A percentile compares a stretch with the other conserved stretches of the same genome.
These are phyloP conservation scores for Phrynocephalus vlangalii DNA, from an alignment of 2,797 vertebrate genomes.

Conservation along the genomic window DNA sequence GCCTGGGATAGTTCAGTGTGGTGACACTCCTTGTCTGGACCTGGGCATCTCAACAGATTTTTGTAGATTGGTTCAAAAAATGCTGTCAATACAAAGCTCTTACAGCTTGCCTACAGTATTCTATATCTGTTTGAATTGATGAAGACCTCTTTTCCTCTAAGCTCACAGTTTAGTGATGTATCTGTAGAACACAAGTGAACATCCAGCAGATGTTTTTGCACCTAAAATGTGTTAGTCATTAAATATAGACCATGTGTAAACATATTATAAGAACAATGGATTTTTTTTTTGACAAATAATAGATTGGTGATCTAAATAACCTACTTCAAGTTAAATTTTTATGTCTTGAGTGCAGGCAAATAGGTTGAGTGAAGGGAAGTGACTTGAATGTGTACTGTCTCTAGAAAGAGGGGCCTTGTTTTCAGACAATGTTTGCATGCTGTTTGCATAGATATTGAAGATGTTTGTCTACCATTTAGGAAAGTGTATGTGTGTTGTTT, in stretches of 20 bases:
- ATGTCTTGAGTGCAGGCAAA: slow-evolving; percentile 41
- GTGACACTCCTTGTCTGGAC: background rate
- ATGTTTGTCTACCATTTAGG: background rate
- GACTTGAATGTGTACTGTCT: slow-evolving; percentile 41
- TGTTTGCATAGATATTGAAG: background rate
- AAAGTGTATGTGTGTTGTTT: background rate
- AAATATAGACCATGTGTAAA: slow-evolving; percentile 36
- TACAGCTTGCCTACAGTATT: background rate
- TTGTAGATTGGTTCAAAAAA: slow-evolving; percentile 14
- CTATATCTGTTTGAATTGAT: background rate
- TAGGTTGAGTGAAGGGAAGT: slow-evolving; percentile 43
- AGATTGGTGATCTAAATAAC: slow-evolving; percentile 66
- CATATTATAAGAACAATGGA: slow-evolving; percentile 25
- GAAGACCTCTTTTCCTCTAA: background rate
- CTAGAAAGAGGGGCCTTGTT: slow-evolving; percentile 16
- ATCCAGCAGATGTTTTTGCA: background rate
- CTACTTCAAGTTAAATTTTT: slow-evolving; percentile 57
- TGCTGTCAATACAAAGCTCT: background rate
- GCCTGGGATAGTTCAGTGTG: background rate
- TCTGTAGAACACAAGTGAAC: slow-evolving; percentile 8
- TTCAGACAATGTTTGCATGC: background rate
- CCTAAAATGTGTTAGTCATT: background rate
- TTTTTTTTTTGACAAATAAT: slow-evolving; percentile 41
- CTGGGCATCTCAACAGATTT: slow-evolving; percentile 31
- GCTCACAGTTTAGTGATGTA: background rate